A percentile compares a stretch with the other conserved stretches of the same genome.
phyloP scores from a whole-genome alignment of 2,113 vertebrate genomes.

The Corythornis madagascariensis region DNA sequence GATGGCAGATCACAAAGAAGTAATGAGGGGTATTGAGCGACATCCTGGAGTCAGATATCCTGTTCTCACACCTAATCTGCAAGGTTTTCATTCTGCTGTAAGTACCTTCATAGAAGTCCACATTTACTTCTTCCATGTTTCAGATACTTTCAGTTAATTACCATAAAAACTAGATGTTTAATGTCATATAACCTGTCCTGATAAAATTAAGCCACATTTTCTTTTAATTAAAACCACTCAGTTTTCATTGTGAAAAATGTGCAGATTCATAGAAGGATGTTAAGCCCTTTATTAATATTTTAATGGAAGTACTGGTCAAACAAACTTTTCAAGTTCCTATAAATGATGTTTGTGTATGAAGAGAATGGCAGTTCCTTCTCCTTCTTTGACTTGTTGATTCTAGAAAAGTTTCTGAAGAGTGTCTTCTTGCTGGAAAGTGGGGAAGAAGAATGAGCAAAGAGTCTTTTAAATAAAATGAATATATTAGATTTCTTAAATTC shows the following conservation, averaged over 20 bases:
- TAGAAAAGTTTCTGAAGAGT: background rate
- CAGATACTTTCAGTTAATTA: background rate
- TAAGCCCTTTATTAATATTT: background rate
- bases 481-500: background rate
- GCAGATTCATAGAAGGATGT: background rate
- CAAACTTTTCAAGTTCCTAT: background rate
- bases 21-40: slow-evolving; percentile 85
- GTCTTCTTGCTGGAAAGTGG: background rate
- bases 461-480: background rate
- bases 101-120: slow-evolving; percentile 57
- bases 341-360: background rate
- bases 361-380: background rate
- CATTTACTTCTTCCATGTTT: background rate
- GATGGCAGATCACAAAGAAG: slow-evolving; percentile 94
- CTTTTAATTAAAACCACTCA: background rate
- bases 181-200: background rate
- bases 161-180: background rate
- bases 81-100: slow-evolving; percentile 92
- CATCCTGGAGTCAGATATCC: slow-evolving; percentile 86
- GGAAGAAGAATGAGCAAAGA: background rate
- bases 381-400: background rate
- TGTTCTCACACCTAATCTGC: slow-evolving; percentile 92
- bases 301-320: background rate
- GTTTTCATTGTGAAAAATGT: background rate
- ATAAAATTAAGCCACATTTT: background rate